Percentiles rank a stretch among this genome's conserved stretches.
Conservation (phyloP, 2,888 invertebrate species). For the Megamerina dolium region DNA sequence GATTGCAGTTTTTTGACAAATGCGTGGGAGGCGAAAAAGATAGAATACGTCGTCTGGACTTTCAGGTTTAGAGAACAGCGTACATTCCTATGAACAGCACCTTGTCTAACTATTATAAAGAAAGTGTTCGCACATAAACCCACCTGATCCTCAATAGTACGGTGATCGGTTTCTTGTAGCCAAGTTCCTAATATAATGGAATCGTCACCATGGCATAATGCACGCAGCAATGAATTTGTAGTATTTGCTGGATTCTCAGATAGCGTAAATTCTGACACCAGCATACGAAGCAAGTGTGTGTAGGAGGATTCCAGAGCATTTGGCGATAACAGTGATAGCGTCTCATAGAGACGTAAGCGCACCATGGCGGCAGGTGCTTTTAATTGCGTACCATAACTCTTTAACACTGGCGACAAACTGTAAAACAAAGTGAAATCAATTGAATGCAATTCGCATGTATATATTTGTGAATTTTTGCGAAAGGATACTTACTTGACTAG, state of each 20-base stretch:
- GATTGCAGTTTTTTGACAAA: too few species aligned
- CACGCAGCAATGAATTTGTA: constrained; percentile 73
- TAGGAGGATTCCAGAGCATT: constrained; percentile 78
- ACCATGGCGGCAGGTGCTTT: constrained; percentile 94
- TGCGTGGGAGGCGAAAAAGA: too few species aligned
- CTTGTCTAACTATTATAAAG: too few species aligned
- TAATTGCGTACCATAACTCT: constrained; percentile 83
- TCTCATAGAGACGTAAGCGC: constrained; percentile 85
- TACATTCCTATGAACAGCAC: too few species aligned
- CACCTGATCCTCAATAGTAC: constrained; percentile 97
- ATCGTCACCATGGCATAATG: constrained; percentile 82
- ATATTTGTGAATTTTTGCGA: background rate
- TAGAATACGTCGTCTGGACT: too few species aligned
- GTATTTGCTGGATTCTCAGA: constrained; percentile 92
- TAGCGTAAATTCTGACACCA: constrained; percentile 91
- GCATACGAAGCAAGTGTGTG: constrained; percentile 79
- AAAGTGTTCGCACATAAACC: too few species aligned
- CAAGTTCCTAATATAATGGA: constrained; percentile 90
- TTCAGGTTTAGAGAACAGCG: too few species aligned
- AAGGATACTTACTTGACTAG: constrained; percentile 70
- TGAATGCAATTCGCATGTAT: background rate
- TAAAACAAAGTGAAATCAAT: constrained; percentile 19
- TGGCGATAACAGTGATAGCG: constrained; percentile 70
- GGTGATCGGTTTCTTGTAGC: constrained; percentile 94
- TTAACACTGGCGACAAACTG: constrained; percentile 77